Conservation (phyloP, 2,113 vertebrate species). For the Azemiops feae region DNA sequence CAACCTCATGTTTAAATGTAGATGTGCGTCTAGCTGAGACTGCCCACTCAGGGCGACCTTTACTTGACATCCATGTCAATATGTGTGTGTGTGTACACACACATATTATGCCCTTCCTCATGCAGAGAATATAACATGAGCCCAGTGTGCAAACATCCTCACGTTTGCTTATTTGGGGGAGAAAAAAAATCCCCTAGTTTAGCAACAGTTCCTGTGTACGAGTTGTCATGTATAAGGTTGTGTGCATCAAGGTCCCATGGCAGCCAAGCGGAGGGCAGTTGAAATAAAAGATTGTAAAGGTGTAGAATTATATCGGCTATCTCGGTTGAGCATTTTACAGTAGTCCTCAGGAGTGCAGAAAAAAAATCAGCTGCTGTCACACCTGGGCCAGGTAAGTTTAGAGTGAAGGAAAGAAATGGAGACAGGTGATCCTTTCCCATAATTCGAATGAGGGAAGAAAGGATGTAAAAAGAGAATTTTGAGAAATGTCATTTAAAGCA, state of each 20-base stretch:
- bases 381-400: neutral
- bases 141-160: neutral
- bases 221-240: neutral
- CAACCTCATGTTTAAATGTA: neutral
- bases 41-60: neutral
- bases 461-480: neutral
- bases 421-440: accelerated
- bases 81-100: too few species aligned
- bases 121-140: neutral
- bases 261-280: neutral
- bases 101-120: neutral
- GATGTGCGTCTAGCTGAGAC: neutral
- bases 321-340: neutral
- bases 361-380: neutral
- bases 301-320: neutral
- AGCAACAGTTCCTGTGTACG: constrained; percentile 40
- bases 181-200: constrained; percentile 12
- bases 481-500: neutral
- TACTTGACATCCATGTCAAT: neutral
- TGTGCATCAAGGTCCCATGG: neutral
- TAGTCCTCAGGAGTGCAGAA: accelerated
- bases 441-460: neutral
- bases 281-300: neutral
- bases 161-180: neutral
- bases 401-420: neutral